phyloP scores from a whole-genome alignment of 2,888 invertebrate species.

The Cheilosia variabilis region DNA sequence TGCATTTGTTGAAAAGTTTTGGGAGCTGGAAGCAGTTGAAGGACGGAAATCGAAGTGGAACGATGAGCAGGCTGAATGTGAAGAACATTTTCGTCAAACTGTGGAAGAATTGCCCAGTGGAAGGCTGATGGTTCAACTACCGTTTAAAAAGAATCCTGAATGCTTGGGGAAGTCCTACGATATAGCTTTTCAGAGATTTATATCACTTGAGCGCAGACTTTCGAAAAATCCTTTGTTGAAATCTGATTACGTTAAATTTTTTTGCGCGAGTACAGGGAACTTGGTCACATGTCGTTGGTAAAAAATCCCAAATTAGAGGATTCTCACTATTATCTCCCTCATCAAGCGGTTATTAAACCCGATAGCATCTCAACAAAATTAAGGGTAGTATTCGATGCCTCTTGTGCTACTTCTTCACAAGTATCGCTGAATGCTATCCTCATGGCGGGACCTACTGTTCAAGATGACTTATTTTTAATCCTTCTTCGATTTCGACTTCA shows the following conservation, averaged over 20 bases:
- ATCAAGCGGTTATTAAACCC: too few relatives aligned
- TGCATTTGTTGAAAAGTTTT: slow-evolving; percentile 13
- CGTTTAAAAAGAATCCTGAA: too few relatives aligned
- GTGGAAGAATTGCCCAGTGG: slow-evolving; percentile 2
- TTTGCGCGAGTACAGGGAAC: too few relatives aligned
- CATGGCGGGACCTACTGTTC: too few relatives aligned
- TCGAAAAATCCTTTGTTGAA: slow-evolving; percentile 38
- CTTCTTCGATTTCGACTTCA: too few relatives aligned
- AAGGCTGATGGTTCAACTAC: neutral
- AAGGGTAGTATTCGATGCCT: too few relatives aligned
- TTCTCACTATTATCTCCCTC: slow-evolving; percentile 22
- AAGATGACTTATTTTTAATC: too few relatives aligned
- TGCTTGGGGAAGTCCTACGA: neutral
- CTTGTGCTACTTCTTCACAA: too few relatives aligned
- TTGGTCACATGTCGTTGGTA: neutral
- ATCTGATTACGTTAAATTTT: neutral
- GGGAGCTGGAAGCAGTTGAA: slow-evolving; percentile 27
- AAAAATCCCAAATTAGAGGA: neutral
- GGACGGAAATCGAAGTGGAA: neutral
- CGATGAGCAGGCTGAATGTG: slow-evolving; percentile 14
- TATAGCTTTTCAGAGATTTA: slow-evolving; percentile 30
- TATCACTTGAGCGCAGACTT: slow-evolving; percentile 51
- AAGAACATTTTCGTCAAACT: slow-evolving; percentile 16
- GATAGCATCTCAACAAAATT: too few relatives aligned
- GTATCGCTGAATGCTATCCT: too few relatives aligned